These are phyloP conservation scores for Oxyura jamaicensis DNA, from an alignment of 2,113 vertebrate species.

Conservation along the genomic window DNA sequence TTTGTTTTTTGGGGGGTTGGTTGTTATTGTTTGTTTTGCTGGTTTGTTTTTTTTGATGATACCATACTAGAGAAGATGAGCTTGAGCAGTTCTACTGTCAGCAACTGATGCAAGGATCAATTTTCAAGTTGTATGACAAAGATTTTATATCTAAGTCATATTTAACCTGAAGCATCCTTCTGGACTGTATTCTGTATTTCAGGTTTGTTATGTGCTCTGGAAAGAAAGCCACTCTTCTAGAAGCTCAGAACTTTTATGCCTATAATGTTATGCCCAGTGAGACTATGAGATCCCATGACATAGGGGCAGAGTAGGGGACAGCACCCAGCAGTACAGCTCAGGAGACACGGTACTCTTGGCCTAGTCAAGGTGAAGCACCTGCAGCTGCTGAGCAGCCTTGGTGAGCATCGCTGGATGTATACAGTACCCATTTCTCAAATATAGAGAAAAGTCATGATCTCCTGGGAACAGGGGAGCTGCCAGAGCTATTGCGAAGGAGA, in stretches of 20 bases:
- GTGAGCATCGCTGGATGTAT: not conserved
- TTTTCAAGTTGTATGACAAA: not conserved
- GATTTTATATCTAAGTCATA: not conserved
- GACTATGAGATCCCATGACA: not conserved
- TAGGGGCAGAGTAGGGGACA: not conserved
- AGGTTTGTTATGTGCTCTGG: not conserved
- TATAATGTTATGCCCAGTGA: not conserved
- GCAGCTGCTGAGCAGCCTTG: not conserved
- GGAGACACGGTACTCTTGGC: not conserved
- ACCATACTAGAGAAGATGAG: not conserved
- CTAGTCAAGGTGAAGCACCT: not conserved
- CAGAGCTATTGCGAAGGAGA: not conserved
- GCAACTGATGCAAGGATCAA: accelerated
- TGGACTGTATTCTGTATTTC: not conserved
- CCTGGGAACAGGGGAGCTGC: not conserved
- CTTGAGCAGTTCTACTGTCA: not conserved
- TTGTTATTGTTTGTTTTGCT: not conserved
- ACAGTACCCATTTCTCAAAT: not conserved
- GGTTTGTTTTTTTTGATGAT: not conserved
- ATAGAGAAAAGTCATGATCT: not conserved
- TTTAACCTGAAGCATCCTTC: not conserved
- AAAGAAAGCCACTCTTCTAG: not conserved
- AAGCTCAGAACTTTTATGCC: not conserved
- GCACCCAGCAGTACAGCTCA: not conserved
- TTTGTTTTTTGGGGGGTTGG: no score